Evolutionary conservation across 2,797 vertebrate genomes (phyloP).

Genomic region (Mormyrops boulengeri): DNA sequence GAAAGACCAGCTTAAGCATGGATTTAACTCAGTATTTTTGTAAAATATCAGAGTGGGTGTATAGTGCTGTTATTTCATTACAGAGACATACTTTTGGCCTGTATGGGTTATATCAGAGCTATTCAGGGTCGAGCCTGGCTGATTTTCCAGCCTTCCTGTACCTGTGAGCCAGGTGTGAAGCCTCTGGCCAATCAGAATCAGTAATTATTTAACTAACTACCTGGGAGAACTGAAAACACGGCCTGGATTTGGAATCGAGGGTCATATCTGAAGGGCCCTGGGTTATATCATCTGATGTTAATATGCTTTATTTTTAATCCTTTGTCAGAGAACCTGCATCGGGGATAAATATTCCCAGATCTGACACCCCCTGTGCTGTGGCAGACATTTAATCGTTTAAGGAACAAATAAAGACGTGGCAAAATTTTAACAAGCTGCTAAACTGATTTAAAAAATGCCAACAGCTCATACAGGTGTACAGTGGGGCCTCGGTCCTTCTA

Average conservation of each 20-base stretch:
- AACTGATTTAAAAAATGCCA: neutral
- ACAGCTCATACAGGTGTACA: neutral
- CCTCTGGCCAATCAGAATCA: neutral
- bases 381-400: neutral
- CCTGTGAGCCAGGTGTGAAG: neutral
- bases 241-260: neutral
- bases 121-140: neutral
- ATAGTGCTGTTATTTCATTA: neutral
- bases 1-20: conserved; percentile 90
- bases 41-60: conserved; percentile 8
- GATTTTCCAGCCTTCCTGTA: neutral
- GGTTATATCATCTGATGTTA: neutral
- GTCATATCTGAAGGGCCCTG: neutral
- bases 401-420: neutral
- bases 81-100: neutral
- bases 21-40: conserved; percentile 48
- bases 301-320: neutral
- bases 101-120: neutral
- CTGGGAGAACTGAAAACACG: neutral
- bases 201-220: neutral
- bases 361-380: neutral
- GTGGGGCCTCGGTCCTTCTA: neutral
- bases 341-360: neutral
- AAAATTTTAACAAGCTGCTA: neutral
- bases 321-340: neutral